phyloP scores from a whole-genome alignment of 2,888 invertebrate species.

The Agrotis segetum region DNA sequence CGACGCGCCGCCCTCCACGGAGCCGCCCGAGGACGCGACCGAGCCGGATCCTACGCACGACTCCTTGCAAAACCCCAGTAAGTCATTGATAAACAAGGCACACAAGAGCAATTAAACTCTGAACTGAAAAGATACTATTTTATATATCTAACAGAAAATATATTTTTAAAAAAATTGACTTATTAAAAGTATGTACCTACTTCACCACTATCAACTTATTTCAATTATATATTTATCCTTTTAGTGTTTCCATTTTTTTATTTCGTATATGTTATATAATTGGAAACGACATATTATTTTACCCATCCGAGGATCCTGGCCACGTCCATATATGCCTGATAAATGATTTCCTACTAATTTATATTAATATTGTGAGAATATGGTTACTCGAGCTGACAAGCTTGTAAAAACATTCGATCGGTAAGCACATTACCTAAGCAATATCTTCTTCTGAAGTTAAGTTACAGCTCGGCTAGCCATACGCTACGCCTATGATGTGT shows the following conservation, averaged over 20 bases:
- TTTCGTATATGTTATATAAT: conserved; percentile 41
- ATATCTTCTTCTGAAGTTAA: background rate
- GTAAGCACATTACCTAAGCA: background rate
- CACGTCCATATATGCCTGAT: conserved; percentile 64
- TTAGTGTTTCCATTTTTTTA: conserved; percentile 25
- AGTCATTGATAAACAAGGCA: conserved; percentile 66
- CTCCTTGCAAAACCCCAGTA: conserved; percentile 75
- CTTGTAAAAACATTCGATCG: background rate
- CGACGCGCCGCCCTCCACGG: conserved; percentile 73
- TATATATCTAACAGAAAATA: conserved; percentile 20
- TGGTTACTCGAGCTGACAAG: conserved; percentile 24
- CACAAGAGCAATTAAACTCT: conserved; percentile 16
- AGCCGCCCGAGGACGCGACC: conserved; percentile 69
- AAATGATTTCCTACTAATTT: conserved; percentile 33
- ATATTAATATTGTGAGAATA: conserved; percentile 8
- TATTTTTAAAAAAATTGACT: conserved; percentile 10
- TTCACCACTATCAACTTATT: conserved; percentile 11
- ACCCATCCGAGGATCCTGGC: conserved; percentile 59
- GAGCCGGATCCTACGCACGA: conserved; percentile 69
- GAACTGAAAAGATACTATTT: conserved; percentile 3
- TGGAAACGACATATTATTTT: conserved; percentile 22
- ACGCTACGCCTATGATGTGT: background rate
- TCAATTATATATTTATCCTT: background rate
- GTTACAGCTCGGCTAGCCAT: conserved; percentile 16
- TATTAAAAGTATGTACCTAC: background rate